Conservation (phyloP, 2,113 vertebrate species). For the Proterorhinus semilunaris region DNA sequence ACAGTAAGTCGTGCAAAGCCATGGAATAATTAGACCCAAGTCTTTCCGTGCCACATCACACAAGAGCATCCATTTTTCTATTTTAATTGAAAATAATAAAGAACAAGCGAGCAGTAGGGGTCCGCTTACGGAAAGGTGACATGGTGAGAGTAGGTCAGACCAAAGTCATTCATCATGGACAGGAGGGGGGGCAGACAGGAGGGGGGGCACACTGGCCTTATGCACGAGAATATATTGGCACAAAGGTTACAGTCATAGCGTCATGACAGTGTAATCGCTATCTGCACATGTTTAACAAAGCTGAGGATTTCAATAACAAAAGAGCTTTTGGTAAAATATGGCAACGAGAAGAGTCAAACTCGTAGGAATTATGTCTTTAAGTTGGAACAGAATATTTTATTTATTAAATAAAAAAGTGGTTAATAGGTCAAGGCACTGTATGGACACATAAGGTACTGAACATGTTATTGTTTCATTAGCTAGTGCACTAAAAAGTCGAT, state of each 20-base stretch:
- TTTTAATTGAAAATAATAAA: slow-evolving; percentile 17
- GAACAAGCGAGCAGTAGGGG: neutral
- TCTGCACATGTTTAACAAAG: neutral
- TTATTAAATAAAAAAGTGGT: too few species aligned
- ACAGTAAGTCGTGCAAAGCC: slow-evolving; percentile 31
- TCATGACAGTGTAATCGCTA: slow-evolving; percentile 15
- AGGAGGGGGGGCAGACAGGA: slow-evolving; percentile 49
- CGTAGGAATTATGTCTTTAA: too few species aligned
- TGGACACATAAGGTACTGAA: too few species aligned
- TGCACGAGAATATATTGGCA: slow-evolving; percentile 31
- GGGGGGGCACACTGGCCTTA: slow-evolving; percentile 49
- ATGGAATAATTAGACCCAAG: slow-evolving; percentile 47
- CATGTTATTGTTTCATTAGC: too few species aligned
- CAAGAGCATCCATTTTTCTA: slow-evolving; percentile 38
- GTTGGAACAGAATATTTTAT: too few species aligned
- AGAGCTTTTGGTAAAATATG: neutral
- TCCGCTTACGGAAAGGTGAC: slow-evolving; percentile 24
- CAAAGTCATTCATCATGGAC: slow-evolving; percentile 61
- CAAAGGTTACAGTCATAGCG: slow-evolving; percentile 23
- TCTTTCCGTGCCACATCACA: slow-evolving; percentile 56
- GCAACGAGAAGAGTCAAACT: neutral
- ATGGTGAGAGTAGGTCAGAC: slow-evolving; percentile 54
- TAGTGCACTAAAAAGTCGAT: too few species aligned
- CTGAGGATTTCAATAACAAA: neutral
- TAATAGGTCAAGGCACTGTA: too few species aligned